Conservation (phyloP, 2,888 invertebrate genomes). For the Didymodactylos carnosus region DNA sequence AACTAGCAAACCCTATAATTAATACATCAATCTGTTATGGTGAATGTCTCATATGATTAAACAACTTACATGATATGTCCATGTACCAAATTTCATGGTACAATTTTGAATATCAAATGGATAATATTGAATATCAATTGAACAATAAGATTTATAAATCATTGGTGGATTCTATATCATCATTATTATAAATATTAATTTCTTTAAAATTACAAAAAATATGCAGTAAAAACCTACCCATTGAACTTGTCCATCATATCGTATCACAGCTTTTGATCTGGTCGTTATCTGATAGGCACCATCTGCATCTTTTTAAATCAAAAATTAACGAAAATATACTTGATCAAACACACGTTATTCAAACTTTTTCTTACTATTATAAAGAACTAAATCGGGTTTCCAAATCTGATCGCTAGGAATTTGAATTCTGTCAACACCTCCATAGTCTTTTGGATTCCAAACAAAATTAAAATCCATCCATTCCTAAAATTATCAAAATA, state of each 20-base stretch:
- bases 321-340: background rate
- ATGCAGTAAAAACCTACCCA: slow-evolving; percentile 20
- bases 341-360: background rate
- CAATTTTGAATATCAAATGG: slow-evolving; percentile 50
- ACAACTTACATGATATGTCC: slow-evolving; percentile 19
- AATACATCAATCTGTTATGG: too few relatives aligned
- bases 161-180: slow-evolving; percentile 24
- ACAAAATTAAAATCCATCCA: slow-evolving; percentile 67
- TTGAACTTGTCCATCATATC: slow-evolving; percentile 15
- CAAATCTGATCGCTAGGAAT: slow-evolving; percentile 91
- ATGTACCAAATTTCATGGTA: slow-evolving; percentile 75
- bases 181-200: background rate
- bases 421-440: slow-evolving; percentile 74
- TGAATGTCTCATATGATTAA: too few relatives aligned
- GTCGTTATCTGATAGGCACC: slow-evolving; percentile 30
- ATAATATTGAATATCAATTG: slow-evolving; percentile 20
- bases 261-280: slow-evolving; percentile 17
- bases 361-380: slow-evolving; percentile 51
- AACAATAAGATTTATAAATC: slow-evolving; percentile 32
- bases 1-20: background rate
- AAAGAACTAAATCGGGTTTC: slow-evolving; percentile 89
- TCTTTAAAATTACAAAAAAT: background rate
- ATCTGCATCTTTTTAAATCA: slow-evolving; percentile 27
- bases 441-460: slow-evolving; percentile 85
- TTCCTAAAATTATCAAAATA: too few relatives aligned